Conservation (phyloP, 2,113 vertebrate genomes). For the Synchiropus splendidus region DNA sequence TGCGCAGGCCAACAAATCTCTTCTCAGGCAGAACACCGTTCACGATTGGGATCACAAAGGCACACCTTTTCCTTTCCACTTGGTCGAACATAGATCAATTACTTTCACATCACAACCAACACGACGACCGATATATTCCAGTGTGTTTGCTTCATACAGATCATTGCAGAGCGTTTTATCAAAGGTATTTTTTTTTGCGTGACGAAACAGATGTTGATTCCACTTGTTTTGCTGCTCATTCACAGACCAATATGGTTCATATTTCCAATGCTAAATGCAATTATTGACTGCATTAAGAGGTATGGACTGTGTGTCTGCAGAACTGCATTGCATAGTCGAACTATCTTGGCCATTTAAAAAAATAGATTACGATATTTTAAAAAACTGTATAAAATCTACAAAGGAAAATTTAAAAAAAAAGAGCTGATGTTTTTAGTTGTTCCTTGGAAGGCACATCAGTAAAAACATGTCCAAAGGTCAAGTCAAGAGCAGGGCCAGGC, state of each 20-base stretch:
- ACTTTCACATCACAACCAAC: conserved; percentile 23
- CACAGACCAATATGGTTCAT: conserved; percentile 38
- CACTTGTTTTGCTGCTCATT: conserved; percentile 20
- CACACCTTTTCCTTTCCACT: conserved; percentile 31
- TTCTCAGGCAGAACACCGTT: conserved; percentile 36
- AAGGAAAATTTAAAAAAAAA: conserved; percentile 28
- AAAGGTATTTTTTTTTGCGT: neutral
- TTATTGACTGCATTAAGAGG: conserved; percentile 29
- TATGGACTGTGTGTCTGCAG: conserved; percentile 23
- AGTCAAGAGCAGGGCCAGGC: conserved; percentile 43
- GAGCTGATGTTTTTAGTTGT: conserved; percentile 31
- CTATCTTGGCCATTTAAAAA: conserved; percentile 39
- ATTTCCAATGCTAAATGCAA: conserved; percentile 28
- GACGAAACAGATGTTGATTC: conserved; percentile 7
- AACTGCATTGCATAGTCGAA: conserved; percentile 58
- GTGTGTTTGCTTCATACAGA: conserved; percentile 44
- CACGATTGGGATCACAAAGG: conserved; percentile 47
- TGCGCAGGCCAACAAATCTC: conserved; percentile 45
- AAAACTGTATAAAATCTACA: conserved; percentile 46
- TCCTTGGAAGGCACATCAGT: conserved; percentile 52
- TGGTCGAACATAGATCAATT: conserved; percentile 38
- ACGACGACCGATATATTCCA: conserved; percentile 36
- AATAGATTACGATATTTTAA: conserved; percentile 52
- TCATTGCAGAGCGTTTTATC: conserved; percentile 14
- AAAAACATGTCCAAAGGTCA: conserved; percentile 33